A percentile compares a stretch with the other conserved stretches of the same genome.
Evolutionary conservation across 2,888 invertebrate species (phyloP).

Genomic region (Pantelozetes paolii): DNA sequence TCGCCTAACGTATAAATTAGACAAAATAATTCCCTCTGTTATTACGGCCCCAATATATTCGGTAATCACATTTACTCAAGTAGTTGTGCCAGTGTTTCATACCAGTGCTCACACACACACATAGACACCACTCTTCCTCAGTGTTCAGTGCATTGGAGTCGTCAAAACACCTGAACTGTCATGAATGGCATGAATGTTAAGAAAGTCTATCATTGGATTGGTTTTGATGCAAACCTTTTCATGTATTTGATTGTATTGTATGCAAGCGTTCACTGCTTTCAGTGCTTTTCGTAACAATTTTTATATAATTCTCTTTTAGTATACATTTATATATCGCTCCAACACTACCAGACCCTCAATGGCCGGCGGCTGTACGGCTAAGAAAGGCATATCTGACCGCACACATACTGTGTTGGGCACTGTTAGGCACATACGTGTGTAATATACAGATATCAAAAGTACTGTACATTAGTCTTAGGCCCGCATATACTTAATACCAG

Average conservation of each 20-base stretch:
- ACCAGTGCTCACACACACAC: no score
- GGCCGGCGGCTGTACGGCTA: background rate
- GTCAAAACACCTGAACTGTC: conserved; percentile 1
- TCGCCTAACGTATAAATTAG: conserved; percentile 12
- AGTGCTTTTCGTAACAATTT: background rate
- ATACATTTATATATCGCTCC: background rate
- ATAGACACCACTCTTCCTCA: no score
- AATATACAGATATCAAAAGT: background rate
- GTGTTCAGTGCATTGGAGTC: background rate
- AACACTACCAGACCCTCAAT: background rate
- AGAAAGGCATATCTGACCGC: conserved; percentile 10
- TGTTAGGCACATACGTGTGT: background rate
- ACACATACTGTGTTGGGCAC: background rate
- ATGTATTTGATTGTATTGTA: background rate
- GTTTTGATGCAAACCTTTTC: background rate
- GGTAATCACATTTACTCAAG: conserved; percentile 19
- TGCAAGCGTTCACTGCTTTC: background rate
- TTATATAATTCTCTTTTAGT: conserved; percentile 6
- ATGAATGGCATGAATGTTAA: background rate
- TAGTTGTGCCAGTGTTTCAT: background rate
- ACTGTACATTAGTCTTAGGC: background rate
- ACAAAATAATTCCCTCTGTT: background rate
- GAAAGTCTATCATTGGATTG: conserved; percentile 8
- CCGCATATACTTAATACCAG: background rate
- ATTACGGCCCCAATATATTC: background rate